These are phyloP conservation scores for Lasaia peninsularis DNA, from an alignment of 1,140 invertebrate species.

Conservation along the genomic window DNA sequence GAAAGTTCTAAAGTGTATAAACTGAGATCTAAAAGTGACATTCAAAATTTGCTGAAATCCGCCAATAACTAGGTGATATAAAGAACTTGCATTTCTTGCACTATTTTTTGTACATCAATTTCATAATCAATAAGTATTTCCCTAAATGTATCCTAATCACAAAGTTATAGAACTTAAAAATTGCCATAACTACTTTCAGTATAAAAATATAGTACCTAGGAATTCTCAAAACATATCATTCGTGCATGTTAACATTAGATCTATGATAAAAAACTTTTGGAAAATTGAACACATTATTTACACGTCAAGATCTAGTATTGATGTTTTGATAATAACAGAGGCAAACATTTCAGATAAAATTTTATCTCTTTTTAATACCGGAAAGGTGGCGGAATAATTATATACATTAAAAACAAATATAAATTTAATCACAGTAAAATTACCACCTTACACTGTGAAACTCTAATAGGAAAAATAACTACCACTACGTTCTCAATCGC, in stretches of 20 bases:
- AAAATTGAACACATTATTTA: neutral
- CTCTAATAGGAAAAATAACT: slow-evolving; percentile 11
- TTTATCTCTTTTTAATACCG: neutral
- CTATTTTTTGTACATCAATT: too few species aligned
- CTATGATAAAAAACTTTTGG: neutral
- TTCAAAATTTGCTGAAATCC: neutral
- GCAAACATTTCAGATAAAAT: neutral
- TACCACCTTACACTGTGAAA: slow-evolving; percentile 14
- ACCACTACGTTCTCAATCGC: neutral
- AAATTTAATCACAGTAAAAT: slow-evolving; percentile 10
- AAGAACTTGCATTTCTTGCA: too few species aligned
- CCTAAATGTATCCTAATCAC: neutral
- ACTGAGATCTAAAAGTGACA: slow-evolving; percentile 1
- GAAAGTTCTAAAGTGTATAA: neutral
- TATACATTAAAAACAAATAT: slow-evolving; percentile 21
- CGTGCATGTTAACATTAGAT: neutral
- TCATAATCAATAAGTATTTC: too few species aligned
- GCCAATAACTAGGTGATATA: too few species aligned
- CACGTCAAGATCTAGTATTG: neutral
- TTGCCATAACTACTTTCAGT: neutral
- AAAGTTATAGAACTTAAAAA: neutral
- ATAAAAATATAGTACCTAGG: neutral
- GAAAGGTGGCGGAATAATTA: slow-evolving; percentile 23
- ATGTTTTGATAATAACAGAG: neutral
- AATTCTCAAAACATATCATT: neutral